These are phyloP conservation scores for Melolontha melolontha DNA, from an alignment of 2,888 invertebrate species.

Conservation along the genomic window DNA sequence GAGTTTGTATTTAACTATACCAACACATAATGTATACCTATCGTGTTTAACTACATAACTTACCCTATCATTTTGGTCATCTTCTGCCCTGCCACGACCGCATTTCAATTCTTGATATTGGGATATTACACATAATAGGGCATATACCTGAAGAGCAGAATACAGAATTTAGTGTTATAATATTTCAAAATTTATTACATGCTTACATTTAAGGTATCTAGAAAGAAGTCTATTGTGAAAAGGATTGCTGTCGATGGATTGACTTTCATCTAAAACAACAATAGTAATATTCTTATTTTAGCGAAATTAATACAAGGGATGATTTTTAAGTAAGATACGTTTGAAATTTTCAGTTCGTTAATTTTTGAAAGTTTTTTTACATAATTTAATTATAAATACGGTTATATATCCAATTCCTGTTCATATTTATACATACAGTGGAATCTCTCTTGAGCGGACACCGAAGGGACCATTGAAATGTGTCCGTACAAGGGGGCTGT, in stretches of 20 bases:
- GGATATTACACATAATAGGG: slow-evolving; percentile 85
- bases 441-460: too few relatives aligned
- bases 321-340: too few relatives aligned
- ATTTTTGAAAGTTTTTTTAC: too few relatives aligned
- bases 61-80: slow-evolving; percentile 73
- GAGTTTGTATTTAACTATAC: too few relatives aligned
- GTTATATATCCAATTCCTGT: too few relatives aligned
- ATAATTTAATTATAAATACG: too few relatives aligned
- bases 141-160: slow-evolving; percentile 75
- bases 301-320: too few relatives aligned
- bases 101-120: slow-evolving; percentile 86
- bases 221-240: slow-evolving; percentile 83
- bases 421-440: too few relatives aligned
- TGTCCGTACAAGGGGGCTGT: too few relatives aligned
- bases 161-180: slow-evolving; percentile 55
- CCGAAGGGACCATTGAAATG: too few relatives aligned
- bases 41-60: slow-evolving; percentile 49
- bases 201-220: slow-evolving; percentile 81
- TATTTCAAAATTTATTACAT: not conserved
- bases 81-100: slow-evolving; percentile 78
- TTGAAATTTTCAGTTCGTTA: too few relatives aligned
- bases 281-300: not conserved
- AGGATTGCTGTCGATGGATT: slow-evolving; percentile 81
- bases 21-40: too few relatives aligned
- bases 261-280: slow-evolving; percentile 73